Percentiles rank a stretch among this genome's conserved stretches.
Evolutionary conservation across 2,888 invertebrate species (phyloP).

Genomic region (Acholoe squamosa): DNA sequence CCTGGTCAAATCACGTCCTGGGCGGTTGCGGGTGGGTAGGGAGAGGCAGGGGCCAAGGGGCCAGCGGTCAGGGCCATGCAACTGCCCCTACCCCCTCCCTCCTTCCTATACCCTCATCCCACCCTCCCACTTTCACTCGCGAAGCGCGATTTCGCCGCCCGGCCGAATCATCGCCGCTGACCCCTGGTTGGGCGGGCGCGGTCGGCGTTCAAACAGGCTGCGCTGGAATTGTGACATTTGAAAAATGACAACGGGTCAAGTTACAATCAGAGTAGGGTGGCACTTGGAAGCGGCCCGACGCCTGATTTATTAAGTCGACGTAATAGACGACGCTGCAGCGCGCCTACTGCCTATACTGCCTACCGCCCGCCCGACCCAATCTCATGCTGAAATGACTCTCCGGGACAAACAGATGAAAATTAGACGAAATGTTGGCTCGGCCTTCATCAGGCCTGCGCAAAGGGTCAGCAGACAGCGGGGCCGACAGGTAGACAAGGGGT

Average conservation of each 20-base stretch:
- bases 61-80: constrained; percentile 5
- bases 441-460: constrained; percentile 43
- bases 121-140: neutral
- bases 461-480: constrained; percentile 13
- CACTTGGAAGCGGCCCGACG: constrained; percentile 49
- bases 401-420: constrained; percentile 61
- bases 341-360: too few relatives aligned
- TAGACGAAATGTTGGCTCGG: constrained; percentile 59
- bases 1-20: constrained; percentile 55
- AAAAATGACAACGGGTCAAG: constrained; percentile 61
- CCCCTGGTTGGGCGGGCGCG: neutral
- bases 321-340: constrained; percentile 18
- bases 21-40: constrained; percentile 19
- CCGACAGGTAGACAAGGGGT: constrained; percentile 18
- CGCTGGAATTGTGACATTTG: constrained; percentile 61
- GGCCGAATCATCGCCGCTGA: constrained; percentile 31
- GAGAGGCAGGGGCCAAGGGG: constrained; percentile 14
- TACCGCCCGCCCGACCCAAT: constrained; percentile 17
- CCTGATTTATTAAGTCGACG: constrained; percentile 59
- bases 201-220: constrained; percentile 45
- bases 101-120: neutral
- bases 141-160: constrained; percentile 6
- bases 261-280: constrained; percentile 59
- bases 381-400: constrained; percentile 60
- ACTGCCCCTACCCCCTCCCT: constrained; percentile 21